These are phyloP conservation scores for Tetheella fluctuosa DNA, from an alignment of 2,888 invertebrate species.

Conservation along the genomic window DNA sequence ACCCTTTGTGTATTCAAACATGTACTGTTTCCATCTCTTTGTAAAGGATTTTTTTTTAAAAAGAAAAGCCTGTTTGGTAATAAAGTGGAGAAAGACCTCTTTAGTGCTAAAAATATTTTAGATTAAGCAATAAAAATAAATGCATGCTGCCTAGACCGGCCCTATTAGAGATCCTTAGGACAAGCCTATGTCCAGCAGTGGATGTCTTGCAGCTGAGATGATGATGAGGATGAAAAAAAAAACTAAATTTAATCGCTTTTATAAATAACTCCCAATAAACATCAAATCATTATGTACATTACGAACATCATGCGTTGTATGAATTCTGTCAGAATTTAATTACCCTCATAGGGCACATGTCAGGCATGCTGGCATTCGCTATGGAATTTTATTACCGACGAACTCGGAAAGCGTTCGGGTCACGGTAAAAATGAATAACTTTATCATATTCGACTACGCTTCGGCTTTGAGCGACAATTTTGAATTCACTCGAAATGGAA, in stretches of 20 bases:
- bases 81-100: too few relatives aligned
- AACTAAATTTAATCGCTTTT: neutral
- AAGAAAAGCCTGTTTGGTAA: too few relatives aligned
- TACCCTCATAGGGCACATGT: constrained; percentile 42
- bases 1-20: too few relatives aligned
- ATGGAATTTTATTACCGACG: constrained; percentile 48
- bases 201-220: too few relatives aligned
- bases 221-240: too few relatives aligned
- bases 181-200: too few relatives aligned
- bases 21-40: too few relatives aligned
- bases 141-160: too few relatives aligned
- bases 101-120: too few relatives aligned
- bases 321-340: constrained; percentile 51
- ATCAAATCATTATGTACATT: constrained; percentile 36
- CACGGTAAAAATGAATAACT: constrained; percentile 26
- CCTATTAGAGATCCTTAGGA: too few relatives aligned
- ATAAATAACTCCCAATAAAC: constrained; percentile 23
- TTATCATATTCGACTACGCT: constrained; percentile 21
- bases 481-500: neutral
- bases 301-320: constrained; percentile 31
- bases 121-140: too few relatives aligned
- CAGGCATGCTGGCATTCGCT: constrained; percentile 32
- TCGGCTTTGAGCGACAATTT: neutral
- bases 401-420: constrained; percentile 21
- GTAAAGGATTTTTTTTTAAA: too few relatives aligned